A percentile compares a stretch with the other conserved stretches of the same genome.
These are phyloP conservation scores for Callosobruchus maculatus DNA, from an alignment of 2,888 invertebrate genomes.

Conservation along the genomic window DNA sequence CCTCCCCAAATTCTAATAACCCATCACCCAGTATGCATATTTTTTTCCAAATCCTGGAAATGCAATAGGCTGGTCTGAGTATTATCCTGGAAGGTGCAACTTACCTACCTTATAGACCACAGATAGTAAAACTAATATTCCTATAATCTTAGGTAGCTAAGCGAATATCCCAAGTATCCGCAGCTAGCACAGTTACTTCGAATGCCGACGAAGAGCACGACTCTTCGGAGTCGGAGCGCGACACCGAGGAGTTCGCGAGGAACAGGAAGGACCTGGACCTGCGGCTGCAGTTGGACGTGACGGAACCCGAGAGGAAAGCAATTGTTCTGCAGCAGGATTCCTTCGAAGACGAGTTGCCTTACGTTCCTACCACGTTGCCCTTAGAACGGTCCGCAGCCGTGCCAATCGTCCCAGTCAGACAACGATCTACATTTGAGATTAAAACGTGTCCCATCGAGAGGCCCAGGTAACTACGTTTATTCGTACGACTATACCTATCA, in stretches of 20 bases:
- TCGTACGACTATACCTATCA: too few species aligned
- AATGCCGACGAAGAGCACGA: slow-evolving; percentile 50
- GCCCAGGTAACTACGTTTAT: slow-evolving; percentile 56
- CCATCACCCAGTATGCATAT: too few species aligned
- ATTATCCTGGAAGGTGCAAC: too few species aligned
- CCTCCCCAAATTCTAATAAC: too few species aligned
- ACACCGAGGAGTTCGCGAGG: slow-evolving; percentile 53
- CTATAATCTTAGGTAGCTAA: slow-evolving; percentile 11
- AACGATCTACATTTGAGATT: slow-evolving; percentile 59
- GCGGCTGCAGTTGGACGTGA: slow-evolving; percentile 52
- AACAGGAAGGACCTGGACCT: slow-evolving; percentile 42
- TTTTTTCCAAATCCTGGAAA: too few species aligned
- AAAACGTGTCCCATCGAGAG: slow-evolving; percentile 71
- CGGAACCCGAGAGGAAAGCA: slow-evolving; percentile 69
- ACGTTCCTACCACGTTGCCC: slow-evolving; percentile 86
- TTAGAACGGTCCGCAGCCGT: slow-evolving; percentile 78
- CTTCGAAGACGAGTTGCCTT: slow-evolving; percentile 80
- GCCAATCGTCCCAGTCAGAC: slow-evolving; percentile 76
- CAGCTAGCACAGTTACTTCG: slow-evolving; percentile 23
- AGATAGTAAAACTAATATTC: too few species aligned
- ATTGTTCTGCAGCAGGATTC: slow-evolving; percentile 78
- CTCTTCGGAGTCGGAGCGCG: slow-evolving; percentile 70
- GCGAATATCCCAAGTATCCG: slow-evolving; percentile 21
- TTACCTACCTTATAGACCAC: too few species aligned
- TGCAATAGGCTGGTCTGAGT: too few species aligned